Evolutionary conservation across 2,888 invertebrate genomes (phyloP), one percentile per base, ranked within the genome.

Genomic region (Cerceris ruficornis): DNA sequence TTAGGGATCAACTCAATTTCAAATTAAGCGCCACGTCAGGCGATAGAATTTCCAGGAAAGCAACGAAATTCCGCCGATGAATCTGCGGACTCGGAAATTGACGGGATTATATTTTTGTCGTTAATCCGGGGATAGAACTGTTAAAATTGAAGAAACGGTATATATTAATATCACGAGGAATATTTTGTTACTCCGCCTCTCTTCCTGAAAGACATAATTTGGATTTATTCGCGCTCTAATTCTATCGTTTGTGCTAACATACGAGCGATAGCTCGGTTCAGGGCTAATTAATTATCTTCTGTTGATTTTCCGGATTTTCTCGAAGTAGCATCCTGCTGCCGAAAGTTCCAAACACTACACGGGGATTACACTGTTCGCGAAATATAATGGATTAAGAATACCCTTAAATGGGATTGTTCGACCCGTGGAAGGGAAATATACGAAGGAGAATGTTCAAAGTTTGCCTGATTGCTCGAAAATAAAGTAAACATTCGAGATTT

Each of bases 241-340:
- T 46, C 5, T 11, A 11, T 50, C 50, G n/a, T n/a, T 50, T 13
- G n/a, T 50, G n/a, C n/a, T 13, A 50, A n/a, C n/a, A n/a, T 5
- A 50, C 50, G 50, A n/a, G 50, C 50, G n/a, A 50, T 50, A 50
- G n/a, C 17, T 7, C 14, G 7, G 52, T 52, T 7, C 59, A 15
- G 50, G 28, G 60, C 49, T 54, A 70, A 70, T 74, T 74, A 74
- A 80, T 80, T 80, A 68, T 68, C 80, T 60, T 49, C 52, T 79
- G 80, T 80, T 80, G 79, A 80, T 75, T 80, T 79, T 79, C 80
- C 54, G 67, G 64, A 67, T 79, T 80, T 64, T 46, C 79, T 64
- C 62, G 13, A 60, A 54, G 61, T 78, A 79, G 78, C 65, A 73
- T 11, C 41, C 2, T 4, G 9, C 57, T 59, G 14, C 7, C 15